A percentile compares a stretch with the other conserved stretches of the same genome.
phyloP scores from a whole-genome alignment of 2,888 invertebrate species.

The Poecilobothrus nobilitatus region DNA sequence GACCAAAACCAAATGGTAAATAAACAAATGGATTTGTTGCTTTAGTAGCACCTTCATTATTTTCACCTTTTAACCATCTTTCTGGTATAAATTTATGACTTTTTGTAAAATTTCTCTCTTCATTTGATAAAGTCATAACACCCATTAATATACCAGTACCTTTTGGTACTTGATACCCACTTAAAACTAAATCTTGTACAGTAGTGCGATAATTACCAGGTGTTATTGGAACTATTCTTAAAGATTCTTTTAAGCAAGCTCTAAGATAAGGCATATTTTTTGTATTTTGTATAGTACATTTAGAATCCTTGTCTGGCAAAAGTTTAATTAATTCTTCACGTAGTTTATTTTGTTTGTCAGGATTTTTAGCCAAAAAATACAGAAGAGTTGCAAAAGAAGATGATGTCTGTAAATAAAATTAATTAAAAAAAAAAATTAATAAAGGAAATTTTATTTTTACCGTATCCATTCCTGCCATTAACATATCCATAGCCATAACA shows the following conservation, averaged over 20 bases:
- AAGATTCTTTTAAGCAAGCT: slow-evolving; percentile 66
- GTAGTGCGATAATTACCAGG: slow-evolving; percentile 52
- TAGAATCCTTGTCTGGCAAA: slow-evolving; percentile 38
- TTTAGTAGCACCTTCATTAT: slow-evolving; percentile 15
- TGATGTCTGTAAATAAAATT: slow-evolving; percentile 36
- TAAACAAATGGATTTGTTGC: slow-evolving; percentile 33
- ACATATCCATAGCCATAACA: slow-evolving; percentile 63
- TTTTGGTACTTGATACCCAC: slow-evolving; percentile 57
- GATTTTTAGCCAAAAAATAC: slow-evolving; percentile 50
- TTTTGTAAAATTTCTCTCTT: slow-evolving; percentile 56
- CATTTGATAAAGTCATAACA: slow-evolving; percentile 52
- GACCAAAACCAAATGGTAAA: slow-evolving; percentile 63
- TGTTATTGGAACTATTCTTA: slow-evolving; percentile 55
- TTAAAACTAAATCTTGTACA: slow-evolving; percentile 51
- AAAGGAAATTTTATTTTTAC: slow-evolving; percentile 42
- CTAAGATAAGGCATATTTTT: slow-evolving; percentile 54
- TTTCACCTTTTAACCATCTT: slow-evolving; percentile 55
- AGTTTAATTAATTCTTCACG: slow-evolving; percentile 48
- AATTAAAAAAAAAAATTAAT: neutral
- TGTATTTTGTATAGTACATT: slow-evolving; percentile 44
- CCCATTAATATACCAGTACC: slow-evolving; percentile 65
- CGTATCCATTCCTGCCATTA: slow-evolving; percentile 64
- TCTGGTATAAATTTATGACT: slow-evolving; percentile 62
- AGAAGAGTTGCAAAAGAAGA: slow-evolving; percentile 32
- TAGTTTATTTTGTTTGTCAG: slow-evolving; percentile 54